Base-by-base conservation (phyloP, 2,888 invertebrate species). In the Leptinotarsa tumamoca region DNA sequence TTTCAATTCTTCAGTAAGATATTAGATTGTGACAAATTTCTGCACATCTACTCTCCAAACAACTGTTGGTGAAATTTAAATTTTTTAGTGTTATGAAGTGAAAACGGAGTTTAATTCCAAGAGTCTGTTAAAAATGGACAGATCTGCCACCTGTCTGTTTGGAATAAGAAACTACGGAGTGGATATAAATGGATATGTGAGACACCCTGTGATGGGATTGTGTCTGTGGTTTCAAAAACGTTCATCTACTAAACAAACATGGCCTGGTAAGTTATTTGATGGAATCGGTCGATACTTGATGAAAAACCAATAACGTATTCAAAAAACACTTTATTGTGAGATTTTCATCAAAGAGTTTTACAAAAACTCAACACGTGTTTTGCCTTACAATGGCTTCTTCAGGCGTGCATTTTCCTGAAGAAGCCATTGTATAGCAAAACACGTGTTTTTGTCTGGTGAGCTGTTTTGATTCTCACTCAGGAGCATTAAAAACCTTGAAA, bases 81-180 rank as follows among this genome's bases (percentile, higher is more conserved):
- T 18, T 77, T 82, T 86, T 78, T 87, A 95, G 94, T 95, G 94
- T 89, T 97, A 95, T 88, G 96, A 96, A 89, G 96, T 98, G n/a
- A 94, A 95, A 86, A 92, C 94, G 77, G 94, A 95, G 87, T 92
- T 91, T 84, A 90, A 90, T 79, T 90, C 91, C 68, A 88, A 89
- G 72, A 91, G 93, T 71, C 87, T 94, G 43, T 88, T 94, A 83
- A 91, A 92, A 87, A 96, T 98, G 95, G 98, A 98, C 87, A 91
- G 98, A 80, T 95, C 96, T 76, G 98, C 97, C 75, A 95, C 97
- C 77, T 96, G 97, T 91, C 89, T 98, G 72, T 97, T 98, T 90
- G 98, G 98, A 71, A 95, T 97, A 83, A 93, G 96, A 82, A 96
- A 96, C 88, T 98, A 97, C 89, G 98, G 98, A 27, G 96, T 97